Percentiles rank a stretch among this genome's conserved stretches.
These are phyloP conservation scores for Trachelus troglodyta DNA, from an alignment of 2,888 invertebrate species.

Conservation along the genomic window DNA sequence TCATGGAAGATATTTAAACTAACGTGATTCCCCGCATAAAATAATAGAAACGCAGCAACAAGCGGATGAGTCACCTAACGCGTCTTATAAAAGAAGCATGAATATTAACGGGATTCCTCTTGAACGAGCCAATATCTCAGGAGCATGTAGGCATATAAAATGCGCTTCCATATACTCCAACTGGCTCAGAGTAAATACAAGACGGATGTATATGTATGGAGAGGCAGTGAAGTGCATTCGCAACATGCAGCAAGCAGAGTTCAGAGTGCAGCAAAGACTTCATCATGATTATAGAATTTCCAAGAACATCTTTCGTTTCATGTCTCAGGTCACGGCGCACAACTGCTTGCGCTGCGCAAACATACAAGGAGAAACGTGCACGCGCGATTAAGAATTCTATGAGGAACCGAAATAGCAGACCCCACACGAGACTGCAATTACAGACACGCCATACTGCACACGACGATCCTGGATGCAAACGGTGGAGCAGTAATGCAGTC, in stretches of 20 bases:
- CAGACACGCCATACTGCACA: no score
- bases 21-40: background rate
- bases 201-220: background rate
- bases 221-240: background rate
- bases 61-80: background rate
- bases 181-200: background rate
- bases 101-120: background rate
- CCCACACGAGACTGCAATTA: no score
- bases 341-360: no score
- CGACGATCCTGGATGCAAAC: no score
- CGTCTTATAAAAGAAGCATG: background rate
- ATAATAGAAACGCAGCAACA: background rate
- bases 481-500: no score
- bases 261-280: background rate
- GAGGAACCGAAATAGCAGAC: no score
- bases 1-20: background rate
- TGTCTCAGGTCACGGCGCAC: no score
- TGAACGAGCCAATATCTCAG: background rate
- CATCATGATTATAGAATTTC: background rate
- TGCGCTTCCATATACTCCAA: background rate
- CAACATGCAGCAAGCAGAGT: background rate
- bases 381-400: no score
- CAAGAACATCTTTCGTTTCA: background rate
- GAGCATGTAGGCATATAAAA: background rate
- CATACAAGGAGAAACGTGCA: no score